These are phyloP conservation scores for Venustaconcha ellipsiformis DNA, from an alignment of 1,140 invertebrate genomes.

Conservation along the genomic window DNA sequence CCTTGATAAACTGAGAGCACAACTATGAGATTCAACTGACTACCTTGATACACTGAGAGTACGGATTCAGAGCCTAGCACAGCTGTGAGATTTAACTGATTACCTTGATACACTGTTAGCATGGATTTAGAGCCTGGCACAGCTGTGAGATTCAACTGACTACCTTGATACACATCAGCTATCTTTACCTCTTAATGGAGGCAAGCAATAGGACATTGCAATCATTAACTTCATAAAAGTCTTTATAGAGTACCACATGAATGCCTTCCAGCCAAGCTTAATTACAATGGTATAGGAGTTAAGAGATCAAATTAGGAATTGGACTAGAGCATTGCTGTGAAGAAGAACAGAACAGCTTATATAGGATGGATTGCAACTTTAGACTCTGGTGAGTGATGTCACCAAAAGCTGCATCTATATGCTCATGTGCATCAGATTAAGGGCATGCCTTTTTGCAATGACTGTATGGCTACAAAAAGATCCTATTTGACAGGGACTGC, in stretches of 20 bases:
- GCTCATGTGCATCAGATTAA: not conserved
- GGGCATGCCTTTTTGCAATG: not conserved
- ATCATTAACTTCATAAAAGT: not conserved
- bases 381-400: slow-evolving; percentile 6
- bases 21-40: too few relatives aligned
- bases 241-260: not conserved
- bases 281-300: not conserved
- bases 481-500: not conserved
- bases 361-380: not conserved
- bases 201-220: too few relatives aligned
- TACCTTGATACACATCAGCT: too few relatives aligned
- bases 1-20: too few relatives aligned
- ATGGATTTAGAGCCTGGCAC: too few relatives aligned
- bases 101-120: too few relatives aligned
- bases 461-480: not conserved
- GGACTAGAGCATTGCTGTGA: not conserved
- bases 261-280: not conserved
- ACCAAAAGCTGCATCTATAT: slow-evolving; percentile 21
- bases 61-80: too few relatives aligned
- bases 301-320: not conserved
- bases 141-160: too few relatives aligned
- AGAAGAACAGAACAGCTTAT: not conserved
- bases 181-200: too few relatives aligned
- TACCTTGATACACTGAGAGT: too few relatives aligned
- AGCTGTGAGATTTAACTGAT: too few relatives aligned